Evolutionary conservation across 1,140 invertebrate genomes (phyloP), one percentile per base, ranked within the genome.

Genomic region (Trachymyrmex cornetzi): DNA sequence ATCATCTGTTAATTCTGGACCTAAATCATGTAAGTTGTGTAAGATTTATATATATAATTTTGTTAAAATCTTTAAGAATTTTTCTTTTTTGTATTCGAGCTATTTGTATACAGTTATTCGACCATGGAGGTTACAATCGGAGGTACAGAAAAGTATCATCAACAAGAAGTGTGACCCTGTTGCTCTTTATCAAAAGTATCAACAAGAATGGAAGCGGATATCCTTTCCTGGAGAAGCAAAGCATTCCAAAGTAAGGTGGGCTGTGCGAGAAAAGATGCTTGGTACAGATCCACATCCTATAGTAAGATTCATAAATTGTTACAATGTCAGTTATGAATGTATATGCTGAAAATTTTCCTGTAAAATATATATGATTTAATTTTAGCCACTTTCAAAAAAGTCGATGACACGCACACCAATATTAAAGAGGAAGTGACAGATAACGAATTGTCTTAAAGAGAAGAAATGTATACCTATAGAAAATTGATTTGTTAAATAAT

Each of bases 151-250:
- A 69, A 63, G 66, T 61, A 77, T 90, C 61, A 77, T 66, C 14
- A 79, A 90, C 50, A 92, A 92, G 72, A 97, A 96, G 95, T 96
- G 95, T 89, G 97, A 98, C 93, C 97, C 97, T 64, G 97, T 98
- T 3, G 95, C 96, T 14, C 93, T 98, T 12, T 98, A 98, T 92
- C 97, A 98, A 71, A 96, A 97, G 86, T 98, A 98, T 92, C 96
- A 97, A 91, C 95, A 96, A 59, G 95, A 97, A 88, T 98, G 97
- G 97, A 96, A 96, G n/a, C 96, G 97, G 90, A 96, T 97, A 64
- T 96, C 96, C 92, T 95, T 98, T 50, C 97, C 97, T 5, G 97
- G 97, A 30, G 97, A 97, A 94, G 96, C 96, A 87, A 94, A 95
- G 59, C 96, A 96, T 85, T 91, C 95, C 0, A 96, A 96, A 67